Evolutionary conservation across 2,113 vertebrate genomes (phyloP).

Genomic region (Percopsis transmontana): DNA sequence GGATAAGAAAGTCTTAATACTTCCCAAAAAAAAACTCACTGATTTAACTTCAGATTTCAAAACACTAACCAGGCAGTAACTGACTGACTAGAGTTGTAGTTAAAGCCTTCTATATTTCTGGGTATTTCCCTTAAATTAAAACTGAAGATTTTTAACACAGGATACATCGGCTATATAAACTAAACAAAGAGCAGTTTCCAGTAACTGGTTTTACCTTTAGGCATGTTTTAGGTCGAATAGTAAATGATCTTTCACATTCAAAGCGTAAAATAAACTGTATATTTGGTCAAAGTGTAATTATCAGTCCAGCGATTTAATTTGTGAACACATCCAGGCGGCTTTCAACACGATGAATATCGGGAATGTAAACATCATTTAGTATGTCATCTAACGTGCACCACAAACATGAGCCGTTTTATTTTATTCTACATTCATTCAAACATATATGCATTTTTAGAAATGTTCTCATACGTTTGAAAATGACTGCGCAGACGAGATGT

Average conservation of each 20-base stretch:
- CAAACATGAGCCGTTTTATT: neutral
- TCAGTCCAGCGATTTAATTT: constrained; percentile 20
- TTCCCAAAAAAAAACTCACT: neutral
- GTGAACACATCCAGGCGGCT: constrained; percentile 10
- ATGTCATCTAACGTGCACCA: constrained; percentile 37
- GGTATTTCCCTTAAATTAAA: no score
- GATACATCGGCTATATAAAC: constrained; percentile 15
- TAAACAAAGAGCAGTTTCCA: constrained; percentile 57
- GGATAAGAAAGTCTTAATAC: neutral
- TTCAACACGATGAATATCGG: constrained; percentile 41
- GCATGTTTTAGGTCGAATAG: neutral
- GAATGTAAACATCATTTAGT: constrained; percentile 65
- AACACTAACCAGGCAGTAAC: no score
- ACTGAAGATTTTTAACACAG: no score
- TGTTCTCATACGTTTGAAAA: constrained; percentile 8
- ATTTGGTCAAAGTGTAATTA: neutral
- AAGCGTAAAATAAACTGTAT: neutral
- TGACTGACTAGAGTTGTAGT: no score
- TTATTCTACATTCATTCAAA: neutral
- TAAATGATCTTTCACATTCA: constrained; percentile 5
- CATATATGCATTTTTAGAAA: neutral
- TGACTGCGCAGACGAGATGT: constrained; percentile 44
- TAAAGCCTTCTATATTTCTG: no score
- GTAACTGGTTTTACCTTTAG: neutral
- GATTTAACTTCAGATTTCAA: neutral